Percentiles rank a stretch among this genome's conserved stretches.
Evolutionary conservation across 2,797 vertebrate genomes (phyloP).

Genomic region (Rhadinocentrus ornatus): DNA sequence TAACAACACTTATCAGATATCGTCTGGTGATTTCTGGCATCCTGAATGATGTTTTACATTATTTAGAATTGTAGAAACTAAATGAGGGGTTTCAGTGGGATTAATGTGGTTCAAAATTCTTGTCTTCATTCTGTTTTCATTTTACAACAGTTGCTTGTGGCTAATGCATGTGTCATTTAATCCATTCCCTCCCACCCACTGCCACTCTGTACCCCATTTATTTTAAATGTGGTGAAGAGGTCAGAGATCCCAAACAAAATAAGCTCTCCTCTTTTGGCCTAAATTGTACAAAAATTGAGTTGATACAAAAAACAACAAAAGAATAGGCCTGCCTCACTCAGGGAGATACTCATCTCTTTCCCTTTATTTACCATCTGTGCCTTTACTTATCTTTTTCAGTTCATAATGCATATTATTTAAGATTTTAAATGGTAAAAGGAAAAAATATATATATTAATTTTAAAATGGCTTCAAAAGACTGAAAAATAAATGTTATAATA

Average conservation of each 20-base stretch:
- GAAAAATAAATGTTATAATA: background rate
- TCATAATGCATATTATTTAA: background rate
- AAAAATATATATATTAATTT: background rate
- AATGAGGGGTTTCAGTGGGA: background rate
- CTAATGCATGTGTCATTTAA: constrained; percentile 47
- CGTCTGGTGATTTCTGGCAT: constrained; percentile 1
- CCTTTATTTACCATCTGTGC: background rate
- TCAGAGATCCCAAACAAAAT: constrained; percentile 20
- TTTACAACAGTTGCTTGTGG: constrained; percentile 37
- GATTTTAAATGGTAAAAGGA: background rate
- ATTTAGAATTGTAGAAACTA: background rate
- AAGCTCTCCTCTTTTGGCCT: background rate
- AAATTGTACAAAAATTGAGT: background rate
- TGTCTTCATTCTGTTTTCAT: background rate
- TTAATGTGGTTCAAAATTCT: constrained; percentile 1
- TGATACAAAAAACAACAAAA: background rate
- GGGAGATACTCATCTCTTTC: background rate
- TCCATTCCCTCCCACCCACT: constrained; percentile 26
- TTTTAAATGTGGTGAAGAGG: constrained; percentile 35
- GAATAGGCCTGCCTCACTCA: background rate
- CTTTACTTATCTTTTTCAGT: background rate
- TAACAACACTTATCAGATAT: background rate
- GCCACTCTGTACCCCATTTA: constrained; percentile 29
- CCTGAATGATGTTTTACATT: constrained; percentile 1
- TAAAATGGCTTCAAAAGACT: background rate